Base-by-base conservation (phyloP, 1,140 invertebrate genomes). In the roundworm (Caenorhabditis elegans) region DNA sequence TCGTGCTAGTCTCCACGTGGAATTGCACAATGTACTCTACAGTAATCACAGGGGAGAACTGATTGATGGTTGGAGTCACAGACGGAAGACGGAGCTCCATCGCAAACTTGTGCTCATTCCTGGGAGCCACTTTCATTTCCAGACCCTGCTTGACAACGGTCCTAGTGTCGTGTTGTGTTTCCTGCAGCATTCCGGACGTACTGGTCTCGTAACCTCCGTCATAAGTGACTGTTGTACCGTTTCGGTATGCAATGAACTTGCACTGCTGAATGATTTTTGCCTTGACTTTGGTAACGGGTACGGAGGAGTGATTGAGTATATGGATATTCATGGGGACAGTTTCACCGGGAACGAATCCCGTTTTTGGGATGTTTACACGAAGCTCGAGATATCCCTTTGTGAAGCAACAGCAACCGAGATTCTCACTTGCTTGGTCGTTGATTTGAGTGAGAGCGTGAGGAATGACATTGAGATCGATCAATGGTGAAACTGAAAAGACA, bases 341-440 rank as follows among this genome's bases (percentile, higher is more conserved):
- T 39, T 70, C 60, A 39, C 60, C 60, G 6, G 60, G 60, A 10
- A 70, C 60, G n/a, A 70, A 70, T 39, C 60, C 60, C 11, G 60
- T 70, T n/a, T 70, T 70, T 13, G 60, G 60, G 13, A 70, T 70
- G 26, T 70, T n/a, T 8, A 70, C 60, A 22, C 34, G 26, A 24
- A 70, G 28, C n/a, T 70, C 60, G 17, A 70, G 26, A 43, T 70
- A 70, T 19, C 60, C 60, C 39, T 70, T 70, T 39, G 36, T 70
- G 34, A 70, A 70, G n/a, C 60, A 70, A 39, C 60, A 70, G n/a
- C 60, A 70, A 10, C 60, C 60, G n/a, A 70, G 17, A 43, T 39
- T 70, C 1, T 70, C 60, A 8, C 17, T 24, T n/a, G 17, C 34
- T 39, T 70, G 17, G 13, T 70, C 60, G 17, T 70, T 15, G 10